Evolutionary conservation across 2,797 vertebrate species (phyloP).

Genomic region (Staurois parvus): DNA sequence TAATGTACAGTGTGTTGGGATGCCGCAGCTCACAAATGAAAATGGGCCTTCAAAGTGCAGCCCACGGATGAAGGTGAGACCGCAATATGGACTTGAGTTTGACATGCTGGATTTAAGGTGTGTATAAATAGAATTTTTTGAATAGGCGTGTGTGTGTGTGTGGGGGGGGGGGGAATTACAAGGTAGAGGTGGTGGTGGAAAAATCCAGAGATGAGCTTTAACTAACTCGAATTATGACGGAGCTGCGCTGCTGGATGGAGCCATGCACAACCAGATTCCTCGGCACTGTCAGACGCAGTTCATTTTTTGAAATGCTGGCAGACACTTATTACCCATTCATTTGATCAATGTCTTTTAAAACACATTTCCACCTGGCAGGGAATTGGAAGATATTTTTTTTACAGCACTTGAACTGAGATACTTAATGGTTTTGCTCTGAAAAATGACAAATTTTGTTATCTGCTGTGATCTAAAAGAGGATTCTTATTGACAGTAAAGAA

Average conservation of each 20-base stretch:
- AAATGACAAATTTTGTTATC: slow-evolving; percentile 35
- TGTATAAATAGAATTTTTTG: no score
- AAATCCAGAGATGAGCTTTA: neutral
- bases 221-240: slow-evolving; percentile 6
- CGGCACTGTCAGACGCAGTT: slow-evolving; percentile 13
- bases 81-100: no score
- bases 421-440: slow-evolving; percentile 25
- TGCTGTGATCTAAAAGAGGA: slow-evolving; percentile 21
- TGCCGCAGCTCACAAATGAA: no score
- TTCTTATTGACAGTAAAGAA: slow-evolving; percentile 17
- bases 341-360: slow-evolving; percentile 53
- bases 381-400: slow-evolving; percentile 27
- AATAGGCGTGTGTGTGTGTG: no score
- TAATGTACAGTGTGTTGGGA: no score
- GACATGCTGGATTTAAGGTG: no score
- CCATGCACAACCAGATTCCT: neutral
- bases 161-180: no score
- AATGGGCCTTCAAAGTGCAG: no score
- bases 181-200: no score
- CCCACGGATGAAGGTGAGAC: no score
- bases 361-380: slow-evolving; percentile 49
- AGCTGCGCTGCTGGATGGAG: neutral
- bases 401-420: slow-evolving; percentile 35
- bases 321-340: slow-evolving; percentile 57
- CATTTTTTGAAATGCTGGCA: slow-evolving; percentile 34